Percentiles rank a stretch among this genome's conserved stretches.
phyloP scores from a whole-genome alignment of 2,888 invertebrate species.

The Chrysotoxum bicinctum region DNA sequence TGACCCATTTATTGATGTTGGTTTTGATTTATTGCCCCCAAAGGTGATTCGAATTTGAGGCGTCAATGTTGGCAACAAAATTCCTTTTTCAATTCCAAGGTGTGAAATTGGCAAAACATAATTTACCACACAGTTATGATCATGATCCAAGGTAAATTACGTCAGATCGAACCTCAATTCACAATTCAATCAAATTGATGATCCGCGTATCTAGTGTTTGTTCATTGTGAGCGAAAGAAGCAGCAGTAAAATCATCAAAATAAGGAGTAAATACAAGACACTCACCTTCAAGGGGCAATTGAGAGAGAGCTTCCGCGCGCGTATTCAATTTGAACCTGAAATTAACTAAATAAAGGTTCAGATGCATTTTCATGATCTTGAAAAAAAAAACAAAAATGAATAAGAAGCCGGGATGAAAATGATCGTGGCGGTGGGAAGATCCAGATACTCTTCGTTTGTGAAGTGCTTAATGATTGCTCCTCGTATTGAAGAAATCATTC shows the following conservation, averaged over 20 bases:
- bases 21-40: conserved; percentile 52
- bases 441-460: neutral
- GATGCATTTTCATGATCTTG: conserved; percentile 44
- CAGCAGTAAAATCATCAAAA: conserved; percentile 2
- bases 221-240: neutral
- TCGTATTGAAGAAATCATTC: neutral
- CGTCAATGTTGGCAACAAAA: neutral
- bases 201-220: conserved; percentile 14
- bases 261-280: conserved; percentile 26
- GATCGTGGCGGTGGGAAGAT: neutral
- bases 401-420: neutral
- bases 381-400: neutral
- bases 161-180: conserved; percentile 44
- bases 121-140: conserved; percentile 67
- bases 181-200: conserved; percentile 65
- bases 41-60: neutral
- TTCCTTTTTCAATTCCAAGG: conserved; percentile 42
- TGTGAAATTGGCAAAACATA: conserved; percentile 70
- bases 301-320: conserved; percentile 60
- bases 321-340: conserved; percentile 61
- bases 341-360: conserved; percentile 62
- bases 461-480: conserved; percentile 26
- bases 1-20: conserved; percentile 40
- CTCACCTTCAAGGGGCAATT: conserved; percentile 38
- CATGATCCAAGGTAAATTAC: conserved; percentile 61